phyloP scores from a whole-genome alignment of 2,113 vertebrate genomes.

The Cricetomys ansorgei region DNA sequence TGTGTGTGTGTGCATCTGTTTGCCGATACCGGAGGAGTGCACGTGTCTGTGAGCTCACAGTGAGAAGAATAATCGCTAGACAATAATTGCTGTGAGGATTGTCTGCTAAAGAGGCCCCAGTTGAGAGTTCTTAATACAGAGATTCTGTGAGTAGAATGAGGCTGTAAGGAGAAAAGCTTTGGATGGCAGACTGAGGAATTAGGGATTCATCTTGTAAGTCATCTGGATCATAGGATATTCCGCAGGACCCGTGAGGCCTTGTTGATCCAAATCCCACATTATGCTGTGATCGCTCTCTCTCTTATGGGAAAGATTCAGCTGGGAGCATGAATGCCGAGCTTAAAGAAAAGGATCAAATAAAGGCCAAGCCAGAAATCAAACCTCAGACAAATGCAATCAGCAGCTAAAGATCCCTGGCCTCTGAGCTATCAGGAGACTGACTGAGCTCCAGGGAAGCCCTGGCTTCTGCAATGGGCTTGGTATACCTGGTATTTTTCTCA shows the following conservation, averaged over 20 bases:
- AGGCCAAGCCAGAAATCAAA: background rate
- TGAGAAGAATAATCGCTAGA: background rate
- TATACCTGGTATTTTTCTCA: background rate
- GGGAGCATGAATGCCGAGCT: background rate
- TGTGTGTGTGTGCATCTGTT: rapidly evolving
- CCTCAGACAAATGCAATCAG: background rate
- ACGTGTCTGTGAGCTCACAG: background rate
- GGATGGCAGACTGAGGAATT: background rate
- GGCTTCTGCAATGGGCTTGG: background rate
- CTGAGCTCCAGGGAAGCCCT: background rate
- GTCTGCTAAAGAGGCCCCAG: background rate
- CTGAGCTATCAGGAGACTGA: background rate
- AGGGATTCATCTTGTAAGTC: background rate
- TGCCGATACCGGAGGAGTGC: no score
- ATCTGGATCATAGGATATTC: background rate
- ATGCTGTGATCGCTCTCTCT: background rate
- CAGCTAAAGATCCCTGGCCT: background rate
- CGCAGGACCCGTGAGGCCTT: background rate
- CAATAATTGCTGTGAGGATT: background rate
- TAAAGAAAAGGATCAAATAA: background rate
- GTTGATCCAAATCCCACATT: background rate
- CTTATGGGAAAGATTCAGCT: background rate
- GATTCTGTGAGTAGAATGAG: background rate
- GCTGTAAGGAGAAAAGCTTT: background rate
- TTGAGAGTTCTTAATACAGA: background rate